These are phyloP conservation scores for Phengaris arion DNA, from an alignment of 2,888 invertebrate genomes.

Conservation along the genomic window DNA sequence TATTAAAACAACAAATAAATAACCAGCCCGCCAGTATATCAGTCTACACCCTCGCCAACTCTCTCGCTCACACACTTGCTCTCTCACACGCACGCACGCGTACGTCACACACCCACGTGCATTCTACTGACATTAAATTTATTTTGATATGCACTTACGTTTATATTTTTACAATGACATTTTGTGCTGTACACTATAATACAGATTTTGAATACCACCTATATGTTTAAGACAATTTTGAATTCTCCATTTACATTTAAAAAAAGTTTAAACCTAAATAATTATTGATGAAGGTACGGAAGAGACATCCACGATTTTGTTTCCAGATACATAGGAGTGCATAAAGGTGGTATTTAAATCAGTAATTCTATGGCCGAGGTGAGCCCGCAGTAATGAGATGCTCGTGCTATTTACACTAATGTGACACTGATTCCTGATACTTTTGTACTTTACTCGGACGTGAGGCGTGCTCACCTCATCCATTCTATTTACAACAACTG, in stretches of 20 bases:
- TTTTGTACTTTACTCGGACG: slow-evolving; percentile 57
- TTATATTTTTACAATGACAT: slow-evolving; percentile 72
- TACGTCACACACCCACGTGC: slow-evolving; percentile 47
- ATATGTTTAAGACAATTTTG: background rate
- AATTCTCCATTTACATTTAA: background rate
- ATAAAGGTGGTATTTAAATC: slow-evolving; percentile 1
- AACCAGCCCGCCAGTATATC: slow-evolving; percentile 23
- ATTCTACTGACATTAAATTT: slow-evolving; percentile 69
- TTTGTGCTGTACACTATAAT: slow-evolving; percentile 72
- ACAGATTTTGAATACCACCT: slow-evolving; percentile 20
- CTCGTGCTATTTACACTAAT: slow-evolving; percentile 36
- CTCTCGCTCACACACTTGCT: slow-evolving; percentile 24
- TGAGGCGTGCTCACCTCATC: slow-evolving; percentile 51
- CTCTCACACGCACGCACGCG: slow-evolving; percentile 17
- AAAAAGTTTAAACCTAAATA: background rate
- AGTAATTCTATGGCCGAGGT: slow-evolving; percentile 7
- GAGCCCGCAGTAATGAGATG: slow-evolving; percentile 34
- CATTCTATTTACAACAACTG: slow-evolving; percentile 66
- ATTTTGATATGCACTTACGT: slow-evolving; percentile 76
- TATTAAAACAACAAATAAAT: slow-evolving; percentile 17
- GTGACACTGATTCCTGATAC: slow-evolving; percentile 46
- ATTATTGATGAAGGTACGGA: background rate
- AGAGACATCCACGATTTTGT: background rate
- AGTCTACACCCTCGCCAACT: slow-evolving; percentile 19
- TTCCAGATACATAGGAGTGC: background rate